A percentile compares a stretch with the other conserved stretches of the same genome.
phyloP scores from a whole-genome alignment of 2,113 vertebrate species.

The Centropristis striata region DNA sequence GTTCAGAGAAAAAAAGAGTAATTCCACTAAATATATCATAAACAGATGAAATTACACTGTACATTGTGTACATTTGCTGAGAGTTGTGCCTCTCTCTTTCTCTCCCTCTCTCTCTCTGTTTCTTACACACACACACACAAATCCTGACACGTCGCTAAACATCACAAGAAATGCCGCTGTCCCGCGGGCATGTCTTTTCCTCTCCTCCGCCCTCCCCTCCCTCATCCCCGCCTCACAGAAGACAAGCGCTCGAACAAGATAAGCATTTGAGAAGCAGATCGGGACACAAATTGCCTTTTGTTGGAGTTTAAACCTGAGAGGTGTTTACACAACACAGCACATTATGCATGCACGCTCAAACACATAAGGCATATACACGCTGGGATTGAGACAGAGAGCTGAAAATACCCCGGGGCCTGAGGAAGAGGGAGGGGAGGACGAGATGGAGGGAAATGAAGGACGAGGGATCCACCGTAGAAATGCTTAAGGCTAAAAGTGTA shows the following conservation, averaged over 20 bases:
- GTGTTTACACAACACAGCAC: constrained; percentile 75
- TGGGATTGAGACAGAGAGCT: constrained; percentile 44
- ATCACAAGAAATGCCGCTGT: constrained; percentile 69
- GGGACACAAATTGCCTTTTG: constrained; percentile 71
- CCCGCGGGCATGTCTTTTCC: constrained; percentile 71
- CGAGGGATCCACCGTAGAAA: constrained; percentile 20
- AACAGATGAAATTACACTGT: constrained; percentile 26
- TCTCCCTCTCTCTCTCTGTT: not conserved
- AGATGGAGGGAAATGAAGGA: constrained; percentile 34
- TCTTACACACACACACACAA: constrained; percentile 31
- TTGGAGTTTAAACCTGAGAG: constrained; percentile 71
- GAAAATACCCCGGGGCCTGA: constrained; percentile 30
- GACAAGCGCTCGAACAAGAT: constrained; percentile 56
- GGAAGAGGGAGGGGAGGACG: constrained; percentile 29
- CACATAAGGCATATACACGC: constrained; percentile 19
- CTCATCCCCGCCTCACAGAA: constrained; percentile 53
- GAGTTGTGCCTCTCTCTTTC: constrained; percentile 1
- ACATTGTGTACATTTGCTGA: constrained; percentile 35
- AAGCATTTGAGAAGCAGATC: constrained; percentile 65
- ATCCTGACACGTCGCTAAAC: constrained; percentile 69
- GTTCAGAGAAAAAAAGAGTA: not conserved
- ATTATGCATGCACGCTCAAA: constrained; percentile 46
- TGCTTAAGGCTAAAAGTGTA: constrained; percentile 36
- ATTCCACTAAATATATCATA: constrained; percentile 11
- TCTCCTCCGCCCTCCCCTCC: constrained; percentile 20